Percentiles rank a stretch among this genome's conserved stretches.
Evolutionary conservation across 2,113 vertebrate species (phyloP).

Genomic region (Hucho hucho): DNA sequence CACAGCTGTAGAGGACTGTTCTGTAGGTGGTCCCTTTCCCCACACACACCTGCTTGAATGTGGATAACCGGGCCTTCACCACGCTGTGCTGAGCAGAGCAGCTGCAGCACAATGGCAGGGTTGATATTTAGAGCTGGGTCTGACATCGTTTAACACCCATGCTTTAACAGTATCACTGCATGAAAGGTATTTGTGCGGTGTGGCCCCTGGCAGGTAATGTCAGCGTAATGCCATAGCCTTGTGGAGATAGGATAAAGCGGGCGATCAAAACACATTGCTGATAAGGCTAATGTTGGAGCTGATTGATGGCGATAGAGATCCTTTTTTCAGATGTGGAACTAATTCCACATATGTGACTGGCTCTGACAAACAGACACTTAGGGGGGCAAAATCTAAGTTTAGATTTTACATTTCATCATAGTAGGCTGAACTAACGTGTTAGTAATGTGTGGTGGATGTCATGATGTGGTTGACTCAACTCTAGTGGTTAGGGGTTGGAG

Average conservation of each 20-base stretch:
- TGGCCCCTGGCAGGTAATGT: slow-evolving; percentile 21
- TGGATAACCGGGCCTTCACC: neutral
- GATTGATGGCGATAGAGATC: slow-evolving; percentile 18
- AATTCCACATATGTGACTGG: no score
- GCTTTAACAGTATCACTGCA: slow-evolving; percentile 63
- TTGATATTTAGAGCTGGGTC: slow-evolving; percentile 14
- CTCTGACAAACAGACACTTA: no score
- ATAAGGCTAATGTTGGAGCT: slow-evolving; percentile 44
- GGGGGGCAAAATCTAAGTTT: no score
- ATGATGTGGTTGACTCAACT: slow-evolving; percentile 55
- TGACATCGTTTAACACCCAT: slow-evolving; percentile 68
- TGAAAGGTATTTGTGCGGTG: slow-evolving; percentile 40
- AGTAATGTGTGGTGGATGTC: slow-evolving; percentile 34
- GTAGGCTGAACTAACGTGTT: neutral
- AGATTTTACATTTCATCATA: no score
- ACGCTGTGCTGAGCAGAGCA: slow-evolving; percentile 49
- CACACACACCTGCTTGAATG: slow-evolving; percentile 52
- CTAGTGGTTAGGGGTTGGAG: slow-evolving; percentile 13
- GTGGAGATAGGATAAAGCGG: slow-evolving; percentile 24
- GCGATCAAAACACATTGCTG: slow-evolving; percentile 45
- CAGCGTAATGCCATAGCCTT: slow-evolving; percentile 23
- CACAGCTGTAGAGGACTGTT: slow-evolving; percentile 8
- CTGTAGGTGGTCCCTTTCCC: slow-evolving; percentile 57
- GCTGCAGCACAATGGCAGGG: slow-evolving; percentile 69
- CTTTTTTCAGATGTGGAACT: no score